Percentiles rank a stretch among this genome's conserved stretches.
phyloP scores from a whole-genome alignment of 2,113 vertebrate species.

The Gnathonemus echidnorhynchus region DNA sequence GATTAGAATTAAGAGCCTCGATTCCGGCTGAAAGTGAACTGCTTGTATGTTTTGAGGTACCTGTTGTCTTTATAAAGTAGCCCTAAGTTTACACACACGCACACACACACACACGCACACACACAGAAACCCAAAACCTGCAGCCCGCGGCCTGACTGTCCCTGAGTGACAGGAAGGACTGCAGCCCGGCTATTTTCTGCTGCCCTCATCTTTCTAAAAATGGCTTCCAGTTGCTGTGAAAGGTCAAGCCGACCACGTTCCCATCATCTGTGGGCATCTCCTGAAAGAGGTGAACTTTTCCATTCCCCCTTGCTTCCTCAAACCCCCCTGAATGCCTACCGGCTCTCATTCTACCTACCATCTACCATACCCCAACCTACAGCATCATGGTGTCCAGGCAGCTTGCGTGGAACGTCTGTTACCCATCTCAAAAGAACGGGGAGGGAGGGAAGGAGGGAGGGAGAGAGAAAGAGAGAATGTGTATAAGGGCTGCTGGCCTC shows the following conservation, averaged over 20 bases:
- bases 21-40: not conserved
- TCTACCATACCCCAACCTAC: not conserved
- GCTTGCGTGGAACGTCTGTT: not conserved
- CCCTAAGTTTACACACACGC: not conserved
- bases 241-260: constrained; percentile 57
- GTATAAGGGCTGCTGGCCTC: not conserved
- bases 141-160: not conserved
- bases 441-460: too few relatives aligned
- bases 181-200: constrained; percentile 83
- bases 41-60: not conserved
- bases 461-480: not conserved
- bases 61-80: not conserved
- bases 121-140: constrained; percentile 23
- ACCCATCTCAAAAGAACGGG: not conserved
- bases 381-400: not conserved
- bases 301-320: constrained; percentile 19
- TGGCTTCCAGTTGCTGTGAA: constrained; percentile 73
- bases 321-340: not conserved
- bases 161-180: constrained; percentile 85
- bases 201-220: constrained; percentile 77
- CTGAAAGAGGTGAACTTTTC: constrained; percentile 30
- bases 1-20: not conserved
- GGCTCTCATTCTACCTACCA: not conserved
- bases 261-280: constrained; percentile 59
- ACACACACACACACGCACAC: constrained; percentile 42